A percentile compares a stretch with the other conserved stretches of the same genome.
Conservation (phyloP, 2,113 vertebrate genomes). For the Oenanthe melanoleuca region DNA sequence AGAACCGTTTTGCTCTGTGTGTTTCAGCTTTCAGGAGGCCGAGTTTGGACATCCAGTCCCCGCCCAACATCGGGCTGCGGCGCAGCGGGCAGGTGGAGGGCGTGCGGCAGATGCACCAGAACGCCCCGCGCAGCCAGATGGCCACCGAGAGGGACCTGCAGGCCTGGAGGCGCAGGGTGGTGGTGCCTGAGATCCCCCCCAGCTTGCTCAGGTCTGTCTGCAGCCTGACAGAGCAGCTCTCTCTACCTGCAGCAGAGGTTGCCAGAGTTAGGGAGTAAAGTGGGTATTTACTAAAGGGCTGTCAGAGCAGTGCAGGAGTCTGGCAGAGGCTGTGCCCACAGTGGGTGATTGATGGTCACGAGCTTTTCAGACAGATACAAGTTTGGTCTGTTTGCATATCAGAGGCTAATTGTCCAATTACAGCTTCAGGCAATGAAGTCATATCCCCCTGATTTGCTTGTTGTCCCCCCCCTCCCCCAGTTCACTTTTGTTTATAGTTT, state of each 20-base stretch:
- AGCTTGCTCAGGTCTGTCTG: conserved; percentile 82
- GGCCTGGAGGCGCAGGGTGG: conserved; percentile 92
- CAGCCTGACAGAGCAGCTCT: not conserved
- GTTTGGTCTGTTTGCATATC: not conserved
- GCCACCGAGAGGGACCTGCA: conserved; percentile 93
- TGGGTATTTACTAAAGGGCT: fast-evolving
- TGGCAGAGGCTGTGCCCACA: fast-evolving
- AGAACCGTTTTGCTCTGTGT: fast-evolving
- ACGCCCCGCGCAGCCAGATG: conserved; percentile 93
- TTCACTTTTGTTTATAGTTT: not conserved
- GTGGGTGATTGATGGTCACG: fast-evolving
- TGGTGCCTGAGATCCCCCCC: conserved; percentile 88
- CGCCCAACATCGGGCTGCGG: conserved; percentile 91
- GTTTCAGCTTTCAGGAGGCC: conserved; percentile 84
- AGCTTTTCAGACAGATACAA: not conserved
- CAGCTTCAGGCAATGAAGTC: not conserved
- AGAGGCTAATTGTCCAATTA: not conserved
- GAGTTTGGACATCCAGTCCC: conserved; percentile 87
- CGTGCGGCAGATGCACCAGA: conserved; percentile 96
- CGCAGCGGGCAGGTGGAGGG: conserved; percentile 96
- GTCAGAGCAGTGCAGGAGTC: not conserved
- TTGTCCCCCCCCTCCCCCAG: fast-evolving
- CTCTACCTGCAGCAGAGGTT: not conserved
- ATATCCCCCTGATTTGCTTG: not conserved
- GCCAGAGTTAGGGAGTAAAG: not conserved